Conservation (phyloP, 2,888 invertebrate genomes). For the Meghimatium bilineatum region DNA sequence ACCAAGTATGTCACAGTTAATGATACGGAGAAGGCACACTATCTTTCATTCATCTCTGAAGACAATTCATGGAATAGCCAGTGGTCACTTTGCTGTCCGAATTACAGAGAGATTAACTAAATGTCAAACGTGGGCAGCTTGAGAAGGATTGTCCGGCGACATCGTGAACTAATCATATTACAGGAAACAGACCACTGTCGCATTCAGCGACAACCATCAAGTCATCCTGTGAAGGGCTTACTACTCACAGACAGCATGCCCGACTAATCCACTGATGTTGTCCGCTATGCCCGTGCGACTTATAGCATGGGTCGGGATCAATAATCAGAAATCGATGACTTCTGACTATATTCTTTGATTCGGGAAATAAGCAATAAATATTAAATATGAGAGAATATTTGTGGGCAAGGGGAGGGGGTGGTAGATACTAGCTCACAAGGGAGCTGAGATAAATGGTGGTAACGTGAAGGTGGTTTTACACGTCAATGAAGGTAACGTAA, state of each 20-base stretch:
- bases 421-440: too few relatives aligned
- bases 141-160: not conserved
- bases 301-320: not conserved
- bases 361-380: not conserved
- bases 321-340: not conserved
- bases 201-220: not conserved
- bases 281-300: not conserved
- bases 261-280: not conserved
- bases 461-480: too few relatives aligned
- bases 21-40: too few relatives aligned
- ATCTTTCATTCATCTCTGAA: too few relatives aligned
- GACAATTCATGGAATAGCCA: not conserved
- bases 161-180: slow-evolving; percentile 22
- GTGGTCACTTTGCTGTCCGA: slow-evolving; percentile 24
- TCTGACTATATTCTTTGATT: not conserved
- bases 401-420: too few relatives aligned
- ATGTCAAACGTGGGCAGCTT: not conserved
- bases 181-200: not conserved
- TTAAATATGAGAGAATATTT: too few relatives aligned
- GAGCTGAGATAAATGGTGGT: too few relatives aligned
- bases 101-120: not conserved
- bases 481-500: too few relatives aligned
- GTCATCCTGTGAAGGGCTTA: not conserved
- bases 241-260: not conserved
- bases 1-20: too few relatives aligned